Conservation (phyloP, 2,888 invertebrate genomes). For the Diploptera punctata region DNA sequence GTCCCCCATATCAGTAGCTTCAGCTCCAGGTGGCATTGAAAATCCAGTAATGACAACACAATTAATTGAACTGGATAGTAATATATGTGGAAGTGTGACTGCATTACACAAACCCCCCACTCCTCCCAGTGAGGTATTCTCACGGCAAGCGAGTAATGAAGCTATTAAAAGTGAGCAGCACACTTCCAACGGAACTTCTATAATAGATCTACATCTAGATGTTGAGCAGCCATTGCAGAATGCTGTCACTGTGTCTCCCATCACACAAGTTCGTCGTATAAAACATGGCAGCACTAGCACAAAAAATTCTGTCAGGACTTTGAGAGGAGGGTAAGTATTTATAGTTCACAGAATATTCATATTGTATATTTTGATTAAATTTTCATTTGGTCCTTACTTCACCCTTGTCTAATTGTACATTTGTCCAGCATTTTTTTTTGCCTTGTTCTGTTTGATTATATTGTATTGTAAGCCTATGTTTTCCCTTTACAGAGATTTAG, state of each 20-base stretch:
- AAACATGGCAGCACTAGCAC: not conserved
- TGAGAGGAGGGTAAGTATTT: constrained; percentile 17
- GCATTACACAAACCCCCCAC: not conserved
- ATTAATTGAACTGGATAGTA: not conserved
- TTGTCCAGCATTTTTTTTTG: no score
- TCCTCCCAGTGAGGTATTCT: not conserved
- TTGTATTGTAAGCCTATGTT: no score
- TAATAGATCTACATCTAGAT: constrained; percentile 17
- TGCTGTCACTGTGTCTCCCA: not conserved
- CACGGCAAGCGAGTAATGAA: not conserved
- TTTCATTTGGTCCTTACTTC: no score
- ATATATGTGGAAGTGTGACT: not conserved
- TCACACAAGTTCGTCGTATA: not conserved
- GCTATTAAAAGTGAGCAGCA: not conserved
- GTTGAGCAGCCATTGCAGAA: not conserved
- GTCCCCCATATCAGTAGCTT: not conserved
- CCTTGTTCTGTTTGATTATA: no score
- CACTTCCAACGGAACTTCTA: not conserved
- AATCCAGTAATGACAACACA: not conserved
- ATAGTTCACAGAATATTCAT: no score
- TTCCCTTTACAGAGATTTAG: no score
- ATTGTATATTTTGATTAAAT: no score
- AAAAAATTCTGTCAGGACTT: not conserved
- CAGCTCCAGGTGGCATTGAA: not conserved
- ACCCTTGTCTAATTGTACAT: no score